A percentile compares a stretch with the other conserved stretches of the same genome.
Conservation (phyloP, 2,113 vertebrate species). For the Irena cyanogastra region DNA sequence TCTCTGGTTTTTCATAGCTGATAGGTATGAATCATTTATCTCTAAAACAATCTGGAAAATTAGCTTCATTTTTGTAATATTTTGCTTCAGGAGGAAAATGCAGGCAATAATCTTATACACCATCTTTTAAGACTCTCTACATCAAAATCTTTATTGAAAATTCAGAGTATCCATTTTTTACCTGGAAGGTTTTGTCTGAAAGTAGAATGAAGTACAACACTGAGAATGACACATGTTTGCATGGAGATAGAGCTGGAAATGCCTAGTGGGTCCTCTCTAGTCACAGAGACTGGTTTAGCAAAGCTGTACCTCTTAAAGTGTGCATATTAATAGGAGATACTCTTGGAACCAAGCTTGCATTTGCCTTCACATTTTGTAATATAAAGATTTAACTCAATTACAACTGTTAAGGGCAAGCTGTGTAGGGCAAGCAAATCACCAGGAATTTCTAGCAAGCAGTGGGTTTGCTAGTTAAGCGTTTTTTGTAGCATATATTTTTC, state of each 20-base stretch:
- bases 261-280: not conserved
- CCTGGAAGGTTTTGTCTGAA: not conserved
- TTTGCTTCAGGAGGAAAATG: not conserved
- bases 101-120: not conserved
- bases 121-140: not conserved
- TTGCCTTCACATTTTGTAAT: not conserved
- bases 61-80: not conserved
- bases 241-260: not conserved
- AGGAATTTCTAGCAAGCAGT: not conserved
- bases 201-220: not conserved
- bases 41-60: not conserved
- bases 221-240: not conserved
- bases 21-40: not conserved
- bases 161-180: not conserved
- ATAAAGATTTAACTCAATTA: not conserved
- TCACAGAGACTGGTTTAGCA: not conserved
- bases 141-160: not conserved
- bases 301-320: not conserved
- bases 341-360: not conserved
- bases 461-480: not conserved
- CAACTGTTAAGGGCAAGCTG: not conserved
- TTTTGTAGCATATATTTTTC: not conserved
- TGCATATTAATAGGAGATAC: not conserved
- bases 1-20: not conserved
- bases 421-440: not conserved